These are phyloP conservation scores for Andrena haemorrhoa DNA, from an alignment of 2,888 invertebrate species.

Conservation along the genomic window DNA sequence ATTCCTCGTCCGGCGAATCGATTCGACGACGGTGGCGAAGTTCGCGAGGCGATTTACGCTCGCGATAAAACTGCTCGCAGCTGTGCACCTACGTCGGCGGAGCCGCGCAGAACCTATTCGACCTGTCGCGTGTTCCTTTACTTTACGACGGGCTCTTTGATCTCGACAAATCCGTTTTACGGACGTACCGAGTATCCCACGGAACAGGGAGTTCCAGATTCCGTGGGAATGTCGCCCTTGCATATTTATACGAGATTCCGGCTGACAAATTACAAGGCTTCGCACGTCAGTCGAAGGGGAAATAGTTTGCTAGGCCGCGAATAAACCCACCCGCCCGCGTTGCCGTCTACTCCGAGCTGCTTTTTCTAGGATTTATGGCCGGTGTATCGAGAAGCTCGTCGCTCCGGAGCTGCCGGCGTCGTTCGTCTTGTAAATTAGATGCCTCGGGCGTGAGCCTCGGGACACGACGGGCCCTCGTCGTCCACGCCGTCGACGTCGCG, in stretches of 20 bases:
- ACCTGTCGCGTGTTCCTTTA: neutral
- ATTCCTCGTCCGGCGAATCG: neutral
- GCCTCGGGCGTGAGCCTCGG: neutral
- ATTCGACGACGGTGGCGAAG: conserved; percentile 9
- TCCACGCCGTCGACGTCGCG: conserved; percentile 14
- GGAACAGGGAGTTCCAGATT: neutral
- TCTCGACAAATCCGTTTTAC: conserved; percentile 19
- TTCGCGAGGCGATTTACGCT: conserved; percentile 24
- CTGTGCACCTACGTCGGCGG: neutral
- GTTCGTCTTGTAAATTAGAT: conserved; percentile 44
- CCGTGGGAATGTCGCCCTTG: neutral
- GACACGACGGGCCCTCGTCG: conserved; percentile 11
- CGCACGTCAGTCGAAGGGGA: neutral
- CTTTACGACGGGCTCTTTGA: conserved; percentile 21
- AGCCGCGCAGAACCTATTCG: neutral
- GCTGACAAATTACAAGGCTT: conserved; percentile 16
- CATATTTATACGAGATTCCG: conserved; percentile 19
- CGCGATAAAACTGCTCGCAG: conserved; percentile 13
- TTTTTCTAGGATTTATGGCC: conserved; percentile 33
- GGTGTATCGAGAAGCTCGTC: conserved; percentile 14
- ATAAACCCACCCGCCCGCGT: neutral
- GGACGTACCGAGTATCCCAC: neutral
- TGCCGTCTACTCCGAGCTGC: neutral
- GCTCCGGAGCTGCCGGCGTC: neutral
- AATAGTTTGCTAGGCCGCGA: conserved; percentile 5